Base-by-base conservation (phyloP, 30 jellyfish, hydroid and myxozoan genomes). In the Clytia hemisphaerica region DNA sequence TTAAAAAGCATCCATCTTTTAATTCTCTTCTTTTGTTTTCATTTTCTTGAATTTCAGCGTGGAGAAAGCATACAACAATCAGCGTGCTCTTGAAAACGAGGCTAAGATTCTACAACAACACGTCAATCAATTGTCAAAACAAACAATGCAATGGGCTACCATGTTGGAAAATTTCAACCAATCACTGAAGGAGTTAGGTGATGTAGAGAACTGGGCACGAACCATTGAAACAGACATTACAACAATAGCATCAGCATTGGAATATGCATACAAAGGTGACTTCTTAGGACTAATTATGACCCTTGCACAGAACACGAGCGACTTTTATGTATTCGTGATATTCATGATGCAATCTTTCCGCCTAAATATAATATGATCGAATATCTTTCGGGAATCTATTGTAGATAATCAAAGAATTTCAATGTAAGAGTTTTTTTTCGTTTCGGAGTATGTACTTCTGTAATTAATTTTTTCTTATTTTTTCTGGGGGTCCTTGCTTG, bases 161-260 rank as follows among this genome's bases (percentile, higher is more conserved):
- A 80, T 88, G 97, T 66, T 88, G 21, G 94, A 79, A 32, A 61
- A 51, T 33, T 88, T 88, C 78, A 75, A 88, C 47, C 93, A 88
- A 29, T 57, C 94, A 22, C 58, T 88, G 26, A 88, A 88, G 51
- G 97, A 88, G 48, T 85, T 88, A 1, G 97, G 97, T 49, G 97
- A 88, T 80, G 94, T 88, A 1, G 97, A 88, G 61, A 88, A 88
- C 50, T 88, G 97, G 97, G 97, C 97, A 80, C 69, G 87, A 45
- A 72, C 93, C 21, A 88, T 88, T 65, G 97, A 88, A 70, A 75
- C 94, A 38, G 97, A 88, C 66, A 88, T 88, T 83, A 65, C 94
- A n/a, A 73, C 95, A 19, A 76, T 88, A 31, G 97, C 97, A 2
- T 73, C 94, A 67, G 97, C 97, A 0, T 62, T 88, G 77, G 97